A percentile compares a stretch with the other conserved stretches of the same genome.
These are phyloP conservation scores for Pantherophis guttatus DNA, from an alignment of 2,113 vertebrate species.

Conservation along the genomic window DNA sequence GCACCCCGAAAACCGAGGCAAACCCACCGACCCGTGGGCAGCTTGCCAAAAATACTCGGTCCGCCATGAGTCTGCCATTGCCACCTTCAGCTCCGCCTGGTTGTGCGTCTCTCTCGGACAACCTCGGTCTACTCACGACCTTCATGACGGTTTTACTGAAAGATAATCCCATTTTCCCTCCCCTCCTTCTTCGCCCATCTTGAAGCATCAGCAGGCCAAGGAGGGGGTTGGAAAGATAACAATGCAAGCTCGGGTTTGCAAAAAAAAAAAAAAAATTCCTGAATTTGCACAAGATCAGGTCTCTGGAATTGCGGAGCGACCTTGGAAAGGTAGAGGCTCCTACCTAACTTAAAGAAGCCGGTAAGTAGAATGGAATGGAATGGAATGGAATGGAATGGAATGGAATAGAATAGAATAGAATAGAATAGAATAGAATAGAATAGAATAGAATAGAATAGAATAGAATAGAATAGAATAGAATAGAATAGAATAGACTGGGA, in stretches of 20 bases:
- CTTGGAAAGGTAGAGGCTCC: background rate
- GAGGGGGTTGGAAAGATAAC: background rate
- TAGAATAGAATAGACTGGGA: too few species aligned
- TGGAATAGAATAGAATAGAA: too few species aligned
- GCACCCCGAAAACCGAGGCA: background rate
- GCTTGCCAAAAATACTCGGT: constrained; percentile 73
- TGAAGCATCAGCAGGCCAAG: background rate
- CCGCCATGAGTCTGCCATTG: constrained; percentile 58
- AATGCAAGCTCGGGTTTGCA: background rate
- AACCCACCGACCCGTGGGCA: constrained; percentile 71
- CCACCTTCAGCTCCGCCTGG: background rate
- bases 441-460: too few species aligned
- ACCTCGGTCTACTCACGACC: background rate
- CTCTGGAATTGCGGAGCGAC: accelerated
- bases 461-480: too few species aligned
- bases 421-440: too few species aligned
- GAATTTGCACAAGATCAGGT: accelerated
- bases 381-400: too few species aligned
- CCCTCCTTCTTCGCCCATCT: background rate
- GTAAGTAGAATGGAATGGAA: too few species aligned
- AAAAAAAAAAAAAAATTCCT: background rate
- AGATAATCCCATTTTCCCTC: background rate
- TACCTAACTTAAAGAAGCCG: too few species aligned
- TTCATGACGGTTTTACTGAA: background rate
- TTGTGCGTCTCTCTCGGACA: background rate